Base-by-base conservation (phyloP, 2,113 vertebrate genomes). In the Sturnira hondurensis region DNA sequence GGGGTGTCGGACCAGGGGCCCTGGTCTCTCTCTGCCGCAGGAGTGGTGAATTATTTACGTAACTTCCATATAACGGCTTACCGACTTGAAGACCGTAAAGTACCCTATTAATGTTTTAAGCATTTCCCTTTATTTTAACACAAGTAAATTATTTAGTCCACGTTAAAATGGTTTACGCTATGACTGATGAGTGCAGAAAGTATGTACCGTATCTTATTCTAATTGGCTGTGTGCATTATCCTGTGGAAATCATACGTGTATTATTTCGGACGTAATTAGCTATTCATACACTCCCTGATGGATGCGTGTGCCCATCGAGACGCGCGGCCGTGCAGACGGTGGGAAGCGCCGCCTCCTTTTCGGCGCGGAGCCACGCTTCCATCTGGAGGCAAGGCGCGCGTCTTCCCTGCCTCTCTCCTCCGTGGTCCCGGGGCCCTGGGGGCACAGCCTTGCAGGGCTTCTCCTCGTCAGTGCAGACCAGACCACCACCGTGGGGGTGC, bases 91-190 rank as follows among this genome's bases (percentile, higher is more conserved):
- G 94, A 96, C 95, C 97, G 67, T 97, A 97, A 98, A 98, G 97
- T 63, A 96, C 94, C 94, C 96, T 97, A 98, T 98, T 98, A 98
- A 98, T 97, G 97, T 98, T 98, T 98, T 97, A 98, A 98, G 97
- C 89, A 82, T 98, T 97, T 98, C 93, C 85, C 97, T 98, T 98
- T 98, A 98, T 98, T 98, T 98, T 98, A 98, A 98, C 96, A 97
- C 85, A 73, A 98, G 97, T 98, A 97, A 98, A 98, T 98, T 98
- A 98, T 98, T 98, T 98, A 98, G 93, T 97, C 95, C 97, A 98
- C 33, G 91, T 94, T 98, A 96, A 98, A 97, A 98, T 98, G 96
- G 82, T 98, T 98, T 98, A 97, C 98, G 96, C 95, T 97, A 98
- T 98, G 98, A 98, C 97, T 98, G 98, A 98, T 98, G 97, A 98